Evolutionary conservation across 2,888 invertebrate species (phyloP).

Genomic region (Loripinus fragilis): DNA sequence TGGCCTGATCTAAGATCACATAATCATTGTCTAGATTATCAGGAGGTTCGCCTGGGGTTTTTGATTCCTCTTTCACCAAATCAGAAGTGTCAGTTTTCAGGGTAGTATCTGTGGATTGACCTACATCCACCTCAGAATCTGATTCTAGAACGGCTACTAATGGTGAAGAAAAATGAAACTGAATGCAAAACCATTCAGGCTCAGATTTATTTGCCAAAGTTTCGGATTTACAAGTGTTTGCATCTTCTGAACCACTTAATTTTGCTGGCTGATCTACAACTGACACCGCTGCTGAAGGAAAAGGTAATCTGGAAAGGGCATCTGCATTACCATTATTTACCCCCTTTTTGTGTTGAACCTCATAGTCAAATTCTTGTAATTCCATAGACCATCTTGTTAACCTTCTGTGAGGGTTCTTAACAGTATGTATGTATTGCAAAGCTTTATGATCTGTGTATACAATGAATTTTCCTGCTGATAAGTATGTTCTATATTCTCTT

Average conservation of each 20-base stretch:
- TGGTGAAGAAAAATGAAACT: not conserved
- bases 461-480: slow-evolving; percentile 34
- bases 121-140: not conserved
- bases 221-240: not conserved
- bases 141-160: not conserved
- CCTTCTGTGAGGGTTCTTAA: slow-evolving; percentile 39
- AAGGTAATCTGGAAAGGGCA: slow-evolving; percentile 14
- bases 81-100: not conserved
- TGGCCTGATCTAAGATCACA: too few species aligned
- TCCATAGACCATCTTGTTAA: slow-evolving; percentile 28
- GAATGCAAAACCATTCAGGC: not conserved
- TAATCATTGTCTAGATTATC: not conserved
- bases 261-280: not conserved
- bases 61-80: not conserved
- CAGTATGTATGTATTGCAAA: slow-evolving; percentile 34
- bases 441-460: slow-evolving; percentile 49
- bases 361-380: slow-evolving; percentile 10
- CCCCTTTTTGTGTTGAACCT: not conserved
- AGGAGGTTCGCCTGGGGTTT: not conserved
- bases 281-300: not conserved
- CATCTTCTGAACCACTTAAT: not conserved
- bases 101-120: not conserved
- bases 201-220: not conserved
- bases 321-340: not conserved
- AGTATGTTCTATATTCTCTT: slow-evolving; percentile 41